These are phyloP conservation scores for Mallotus villosus DNA, from an alignment of 2,797 vertebrate genomes.

Conservation along the genomic window DNA sequence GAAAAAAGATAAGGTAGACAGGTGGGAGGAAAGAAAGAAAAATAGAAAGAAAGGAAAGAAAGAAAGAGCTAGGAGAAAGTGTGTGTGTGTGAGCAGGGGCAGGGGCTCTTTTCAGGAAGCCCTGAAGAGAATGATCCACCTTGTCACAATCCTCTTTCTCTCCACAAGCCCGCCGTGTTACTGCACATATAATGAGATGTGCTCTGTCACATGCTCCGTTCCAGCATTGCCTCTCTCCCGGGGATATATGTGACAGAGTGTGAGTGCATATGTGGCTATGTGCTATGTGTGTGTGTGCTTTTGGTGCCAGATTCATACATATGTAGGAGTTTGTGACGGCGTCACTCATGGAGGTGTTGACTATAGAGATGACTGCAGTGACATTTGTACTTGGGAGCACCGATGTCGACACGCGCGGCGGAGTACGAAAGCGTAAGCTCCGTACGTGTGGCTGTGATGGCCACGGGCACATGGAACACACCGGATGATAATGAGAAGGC, in stretches of 20 bases:
- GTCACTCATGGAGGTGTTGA: not conserved
- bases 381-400: not conserved
- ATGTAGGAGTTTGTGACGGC: not conserved
- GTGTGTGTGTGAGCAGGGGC: not conserved
- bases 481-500: no score
- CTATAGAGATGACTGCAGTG: not conserved
- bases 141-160: not conserved
- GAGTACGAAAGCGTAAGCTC: not conserved
- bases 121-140: not conserved
- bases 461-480: no score
- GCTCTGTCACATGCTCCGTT: constrained; percentile 2
- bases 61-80: not conserved
- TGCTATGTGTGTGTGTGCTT: not conserved
- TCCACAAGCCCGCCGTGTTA: not conserved
- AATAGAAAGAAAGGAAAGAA: not conserved
- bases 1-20: not conserved
- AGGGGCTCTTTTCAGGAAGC: not conserved
- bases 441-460: no score
- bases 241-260: not conserved
- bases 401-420: no score
- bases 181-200: not conserved
- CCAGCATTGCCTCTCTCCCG: not conserved
- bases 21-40: not conserved
- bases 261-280: not conserved
- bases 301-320: not conserved